phyloP scores from a whole-genome alignment of 2,888 invertebrate species.

The Atrina japonica region DNA sequence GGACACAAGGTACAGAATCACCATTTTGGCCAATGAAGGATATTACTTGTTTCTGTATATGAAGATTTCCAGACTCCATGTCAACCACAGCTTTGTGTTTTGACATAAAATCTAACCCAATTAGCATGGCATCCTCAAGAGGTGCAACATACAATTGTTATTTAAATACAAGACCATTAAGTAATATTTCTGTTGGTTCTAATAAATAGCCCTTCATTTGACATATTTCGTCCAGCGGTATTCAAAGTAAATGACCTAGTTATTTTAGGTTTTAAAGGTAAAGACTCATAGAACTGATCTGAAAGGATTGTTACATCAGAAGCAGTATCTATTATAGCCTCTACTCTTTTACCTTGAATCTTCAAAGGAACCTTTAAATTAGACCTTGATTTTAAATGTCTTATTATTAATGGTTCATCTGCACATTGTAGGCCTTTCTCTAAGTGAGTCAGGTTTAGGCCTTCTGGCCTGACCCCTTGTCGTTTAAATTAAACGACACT shows the following conservation, averaged over 20 bases:
- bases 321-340: constrained; percentile 20
- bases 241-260: constrained; percentile 24
- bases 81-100: neutral
- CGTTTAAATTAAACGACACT: constrained; percentile 21
- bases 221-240: constrained; percentile 40
- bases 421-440: neutral
- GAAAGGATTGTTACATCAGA: constrained; percentile 49
- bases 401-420: too few relatives aligned
- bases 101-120: neutral
- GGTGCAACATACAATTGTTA: neutral
- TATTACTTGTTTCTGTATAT: neutral
- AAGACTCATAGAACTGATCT: constrained; percentile 30
- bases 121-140: constrained; percentile 4
- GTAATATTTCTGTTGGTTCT: constrained; percentile 30
- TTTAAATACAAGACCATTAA: constrained; percentile 1
- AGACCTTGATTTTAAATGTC: too few relatives aligned
- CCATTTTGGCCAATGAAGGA: neutral
- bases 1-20: neutral
- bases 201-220: constrained; percentile 29
- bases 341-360: neutral
- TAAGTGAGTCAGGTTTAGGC: constrained; percentile 11
- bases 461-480: constrained; percentile 9
- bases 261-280: constrained; percentile 23
- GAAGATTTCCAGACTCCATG: neutral
- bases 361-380: neutral